Evolutionary conservation across 2,888 invertebrate genomes (phyloP), one percentile per base, ranked within the genome.

Genomic region (Stenchaetothrips biformis): DNA sequence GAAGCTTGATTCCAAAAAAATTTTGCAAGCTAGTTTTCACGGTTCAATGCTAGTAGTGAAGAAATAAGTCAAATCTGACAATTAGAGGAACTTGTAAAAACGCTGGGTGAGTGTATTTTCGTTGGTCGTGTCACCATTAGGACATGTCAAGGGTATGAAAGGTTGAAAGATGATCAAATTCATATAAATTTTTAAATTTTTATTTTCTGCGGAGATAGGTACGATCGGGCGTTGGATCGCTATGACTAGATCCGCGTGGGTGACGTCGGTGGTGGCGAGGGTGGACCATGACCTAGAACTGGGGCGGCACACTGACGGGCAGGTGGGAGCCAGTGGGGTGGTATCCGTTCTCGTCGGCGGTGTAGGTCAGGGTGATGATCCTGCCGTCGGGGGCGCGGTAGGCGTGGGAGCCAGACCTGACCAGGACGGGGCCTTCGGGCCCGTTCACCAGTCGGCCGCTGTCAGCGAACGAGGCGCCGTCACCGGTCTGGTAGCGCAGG

Each of bases 321-420:
- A 59, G 59, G 13, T 59, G 59, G 2, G 18, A 4, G 59, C 59
- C 59, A 16, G 16, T 7, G 67, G 67, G 67, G 7, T 25, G 67
- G 67, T 74, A 74, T 74, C 67, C 67, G 67, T 21, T 74, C 25
- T 74, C 67, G 67, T 74, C 67, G 67, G 67, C 67, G 67, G 25
- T 21, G 67, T 25, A 74, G 21, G 21, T 25, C 21, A 74, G 67
- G 67, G 67, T 74, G 67, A 25, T 21, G 67, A 11, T n/a, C 9
- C 25, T 25, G 67, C 67, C 67, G 25, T 9, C 8, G 67, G 21
- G 21, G 67, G 21, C 67, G 25, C 11, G 21, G 67, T 21, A n/a
- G 21, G 11, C 25, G 67, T 11, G 11, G 21, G 21, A 11, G 67
- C 67, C 67, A 9, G 21, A 11, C 67, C 25, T n/a, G 67, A 74